Evolutionary conservation across 2,113 vertebrate genomes (phyloP), one percentile per base, ranked within the genome.

Genomic region (Stomatorhinus ivindoensis): DNA sequence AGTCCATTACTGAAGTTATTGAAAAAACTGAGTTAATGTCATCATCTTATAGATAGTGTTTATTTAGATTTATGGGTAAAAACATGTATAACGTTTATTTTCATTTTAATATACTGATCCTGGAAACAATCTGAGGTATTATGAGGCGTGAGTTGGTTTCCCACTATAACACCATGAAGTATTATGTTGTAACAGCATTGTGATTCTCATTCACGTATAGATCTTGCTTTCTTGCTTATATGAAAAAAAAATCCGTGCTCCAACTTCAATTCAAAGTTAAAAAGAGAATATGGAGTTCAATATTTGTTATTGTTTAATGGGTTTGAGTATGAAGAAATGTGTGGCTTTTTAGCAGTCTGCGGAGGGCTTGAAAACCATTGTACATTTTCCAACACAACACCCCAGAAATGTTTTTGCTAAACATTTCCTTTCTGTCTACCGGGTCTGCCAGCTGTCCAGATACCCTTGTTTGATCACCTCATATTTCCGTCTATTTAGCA

Each of bases 361-460:
- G 2, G 35, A 80, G 35, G 73, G 13, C 5, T 15, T 80, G 31
- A 19, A 80, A 4, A 42, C 73, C 13, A 15, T 50, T 86, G 10
- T 27, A 10, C 44, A 58, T 15, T 55, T 21, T 53, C 2, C 53
- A 39, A 88, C 90, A 91, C 88, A 89, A 90, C 31, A 39, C 4
- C 4, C 19, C 58, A 35, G 44, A 42, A 82, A 92, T 88, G 31
- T 42, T 91, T 58, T 73, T 10, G 61, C 61, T 50, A 31, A 86
- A 87, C 0, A 1, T 1, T 46, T 89, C 83, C 24, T 83, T 55
- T 87, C 19, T 13, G 46, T 82, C n/a, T 87, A 48, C 83, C n/a
- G 83, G 83, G 55, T 87, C 19, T 91, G 90, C 86, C 83, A 87
- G 90, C 69, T 92, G 92, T 92, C 92, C 90, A 82, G 92, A 91